Conservation (phyloP, 2,888 invertebrate species). For the Sesia apiformis region DNA sequence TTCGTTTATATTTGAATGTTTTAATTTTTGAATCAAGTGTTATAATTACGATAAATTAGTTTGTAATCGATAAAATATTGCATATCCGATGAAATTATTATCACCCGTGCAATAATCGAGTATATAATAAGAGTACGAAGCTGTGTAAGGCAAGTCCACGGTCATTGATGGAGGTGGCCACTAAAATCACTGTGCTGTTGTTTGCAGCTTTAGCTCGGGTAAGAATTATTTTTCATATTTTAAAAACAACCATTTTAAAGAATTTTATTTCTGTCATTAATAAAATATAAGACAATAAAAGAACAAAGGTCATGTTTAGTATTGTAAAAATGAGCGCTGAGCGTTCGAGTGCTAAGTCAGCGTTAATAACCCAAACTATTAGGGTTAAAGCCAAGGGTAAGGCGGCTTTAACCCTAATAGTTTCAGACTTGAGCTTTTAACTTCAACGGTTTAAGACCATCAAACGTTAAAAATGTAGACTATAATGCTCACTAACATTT, state of each 20-base stretch:
- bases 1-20: background rate
- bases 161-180: conserved; percentile 36
- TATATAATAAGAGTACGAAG: conserved; percentile 32
- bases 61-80: background rate
- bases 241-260: background rate
- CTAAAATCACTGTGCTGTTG: conserved; percentile 22
- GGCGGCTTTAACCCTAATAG: no score
- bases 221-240: conserved; percentile 26
- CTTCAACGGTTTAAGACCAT: no score
- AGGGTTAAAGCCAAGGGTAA: no score
- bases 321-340: no score
- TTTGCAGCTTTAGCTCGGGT: conserved; percentile 15
- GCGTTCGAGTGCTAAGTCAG: no score
- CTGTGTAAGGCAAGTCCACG: background rate
- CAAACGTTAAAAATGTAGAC: no score
- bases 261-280: background rate
- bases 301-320: no score
- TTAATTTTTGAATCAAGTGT: background rate
- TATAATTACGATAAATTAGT: background rate
- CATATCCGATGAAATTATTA: background rate
- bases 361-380: no score
- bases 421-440: no score
- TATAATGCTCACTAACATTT: no score
- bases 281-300: no score
- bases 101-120: conserved; percentile 26